Evolutionary conservation across 2,888 invertebrate genomes (phyloP).

Genomic region (Euzophera pinguis): DNA sequence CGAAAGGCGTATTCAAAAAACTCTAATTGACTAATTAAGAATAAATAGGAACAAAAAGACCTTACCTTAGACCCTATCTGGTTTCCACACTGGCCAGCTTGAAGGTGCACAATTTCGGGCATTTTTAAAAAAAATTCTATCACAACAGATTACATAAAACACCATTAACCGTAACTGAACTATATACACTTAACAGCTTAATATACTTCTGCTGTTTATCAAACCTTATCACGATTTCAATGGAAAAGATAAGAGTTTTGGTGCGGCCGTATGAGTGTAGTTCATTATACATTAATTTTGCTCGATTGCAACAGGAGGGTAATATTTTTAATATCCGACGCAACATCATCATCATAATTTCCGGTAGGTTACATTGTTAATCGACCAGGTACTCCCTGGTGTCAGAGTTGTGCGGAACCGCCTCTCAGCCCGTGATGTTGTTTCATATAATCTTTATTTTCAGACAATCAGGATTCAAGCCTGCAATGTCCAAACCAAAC

Average conservation of each 20-base stretch:
- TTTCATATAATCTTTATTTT: too few relatives aligned
- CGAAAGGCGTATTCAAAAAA: too few relatives aligned
- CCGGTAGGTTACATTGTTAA: too few relatives aligned
- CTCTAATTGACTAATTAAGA: too few relatives aligned
- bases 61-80: constrained; percentile 95
- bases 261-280: background rate
- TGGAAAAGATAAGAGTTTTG: background rate
- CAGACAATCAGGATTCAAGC: too few relatives aligned
- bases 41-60: background rate
- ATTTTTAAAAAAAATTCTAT: constrained; percentile 62
- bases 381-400: too few relatives aligned
- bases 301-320: too few relatives aligned
- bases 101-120: constrained; percentile 97
- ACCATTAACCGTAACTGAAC: background rate
- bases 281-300: background rate
- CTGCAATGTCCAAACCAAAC: too few relatives aligned
- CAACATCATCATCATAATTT: too few relatives aligned
- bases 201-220: constrained; percentile 21
- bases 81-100: constrained; percentile 96
- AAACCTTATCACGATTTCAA: constrained; percentile 1
- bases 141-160: background rate
- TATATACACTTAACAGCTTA: background rate
- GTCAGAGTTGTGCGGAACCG: too few relatives aligned
- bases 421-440: too few relatives aligned
- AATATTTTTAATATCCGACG: too few relatives aligned